Conservation (phyloP, 1,140 invertebrate genomes). For the Hyles euphorbiae region DNA sequence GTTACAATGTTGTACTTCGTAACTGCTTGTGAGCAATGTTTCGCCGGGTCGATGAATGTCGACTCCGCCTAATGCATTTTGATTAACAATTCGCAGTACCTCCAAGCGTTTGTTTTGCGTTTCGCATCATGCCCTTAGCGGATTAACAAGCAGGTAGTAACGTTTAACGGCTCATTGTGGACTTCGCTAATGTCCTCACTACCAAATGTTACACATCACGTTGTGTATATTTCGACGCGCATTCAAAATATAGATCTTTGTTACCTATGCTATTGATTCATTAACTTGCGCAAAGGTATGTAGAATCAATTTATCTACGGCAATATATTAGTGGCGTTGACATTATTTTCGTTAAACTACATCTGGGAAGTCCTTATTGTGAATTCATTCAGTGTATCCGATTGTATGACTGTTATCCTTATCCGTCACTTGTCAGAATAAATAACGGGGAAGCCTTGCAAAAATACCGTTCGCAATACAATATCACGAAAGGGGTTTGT, state of each 20-base stretch:
- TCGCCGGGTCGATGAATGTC: constrained; percentile 1
- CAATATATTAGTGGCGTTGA: no score
- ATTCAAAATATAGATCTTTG: neutral
- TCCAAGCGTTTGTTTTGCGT: constrained; percentile 20
- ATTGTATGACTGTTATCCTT: constrained; percentile 59
- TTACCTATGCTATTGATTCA: neutral
- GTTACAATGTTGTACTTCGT: no score
- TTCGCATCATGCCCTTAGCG: constrained; percentile 48
- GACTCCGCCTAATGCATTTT: constrained; percentile 1
- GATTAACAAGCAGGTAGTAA: constrained; percentile 54
- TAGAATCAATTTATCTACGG: no score
- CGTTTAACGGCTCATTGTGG: constrained; percentile 65
- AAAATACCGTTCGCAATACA: constrained; percentile 54
- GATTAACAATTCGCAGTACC: constrained; percentile 25
- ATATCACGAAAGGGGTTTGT: constrained; percentile 63
- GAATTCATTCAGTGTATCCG: constrained; percentile 52
- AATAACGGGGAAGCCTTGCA: constrained; percentile 54
- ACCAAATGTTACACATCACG: constrained; percentile 20
- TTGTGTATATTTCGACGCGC: neutral
- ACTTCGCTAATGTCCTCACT: constrained; percentile 44
- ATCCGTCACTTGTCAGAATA: constrained; percentile 55
- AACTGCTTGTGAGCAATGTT: neutral
- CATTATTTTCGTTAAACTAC: neutral
- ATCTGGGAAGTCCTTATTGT: constrained; percentile 38
- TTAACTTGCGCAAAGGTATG: no score